Conservation (phyloP, 1,140 invertebrate species). For the Carcinoscorpius rotundicauda region DNA sequence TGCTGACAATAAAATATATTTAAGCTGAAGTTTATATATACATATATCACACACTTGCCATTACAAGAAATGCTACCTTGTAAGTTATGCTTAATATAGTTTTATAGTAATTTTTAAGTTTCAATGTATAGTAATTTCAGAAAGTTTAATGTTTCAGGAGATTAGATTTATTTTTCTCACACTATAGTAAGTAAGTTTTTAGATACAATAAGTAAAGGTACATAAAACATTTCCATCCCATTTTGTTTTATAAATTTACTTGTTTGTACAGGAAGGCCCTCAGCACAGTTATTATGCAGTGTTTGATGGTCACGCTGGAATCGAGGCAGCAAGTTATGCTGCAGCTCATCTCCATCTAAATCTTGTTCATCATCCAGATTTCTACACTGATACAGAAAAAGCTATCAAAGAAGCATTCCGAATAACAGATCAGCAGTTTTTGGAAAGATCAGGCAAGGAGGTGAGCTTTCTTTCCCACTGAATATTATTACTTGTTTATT, state of each 20-base stretch:
- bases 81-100: no score
- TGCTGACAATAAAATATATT: background rate
- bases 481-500: conserved; percentile 2
- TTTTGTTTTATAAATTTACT: background rate
- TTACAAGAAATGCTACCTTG: no score
- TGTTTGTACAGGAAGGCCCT: conserved; percentile 14
- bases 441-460: conserved; percentile 55
- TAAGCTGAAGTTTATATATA: background rate
- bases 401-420: conserved; percentile 71
- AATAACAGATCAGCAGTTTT: conserved; percentile 65
- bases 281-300: conserved; percentile 55
- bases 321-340: conserved; percentile 74
- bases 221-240: no score
- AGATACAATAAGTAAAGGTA: no score
- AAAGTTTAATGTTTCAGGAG: background rate
- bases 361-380: conserved; percentile 57
- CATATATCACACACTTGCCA: no score
- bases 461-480: conserved; percentile 32
- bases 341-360: conserved; percentile 77
- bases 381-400: conserved; percentile 47
- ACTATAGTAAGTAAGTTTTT: background rate
- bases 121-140: background rate
- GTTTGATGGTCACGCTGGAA: conserved; percentile 91
- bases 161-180: background rate
- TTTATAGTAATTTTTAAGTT: background rate